Base-by-base conservation (phyloP, 2,888 invertebrate species). In the Drosophila longiperda region DNA sequence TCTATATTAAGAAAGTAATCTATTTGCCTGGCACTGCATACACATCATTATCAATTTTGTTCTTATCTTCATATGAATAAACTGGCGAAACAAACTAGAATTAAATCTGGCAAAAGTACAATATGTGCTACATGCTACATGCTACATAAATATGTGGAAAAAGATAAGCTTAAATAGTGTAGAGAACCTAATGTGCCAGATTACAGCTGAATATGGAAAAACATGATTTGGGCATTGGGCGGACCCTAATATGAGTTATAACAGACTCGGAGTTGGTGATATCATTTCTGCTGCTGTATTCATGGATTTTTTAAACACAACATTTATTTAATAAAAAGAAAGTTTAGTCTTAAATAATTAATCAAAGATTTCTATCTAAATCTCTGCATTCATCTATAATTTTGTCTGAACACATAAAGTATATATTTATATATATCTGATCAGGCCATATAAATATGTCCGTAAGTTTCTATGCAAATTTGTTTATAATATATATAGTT, bases 1-100 rank as follows among this genome's bases (percentile, higher is more conserved):
- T 29, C 55, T 69, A 62, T 58, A 61, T 52, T 32, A 52, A 38
- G 61, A 79, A 58, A 58, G 15, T 69, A 73, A 68, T 73, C 62
- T 66, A 55, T 65, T 69, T 50, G 34, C 12, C 49, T 33, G 40
- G 42, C 55, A 64, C 50, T 57, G 42, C 67, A 68, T 60, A 57
- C 61, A 64, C 20, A 61, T 49, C 49, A 29, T 17, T 49, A 78
- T 78, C 74, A 78, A 60, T 57, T 78, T 78, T 11, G 9, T 11
- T 64, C 60, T 78, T 78, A 78, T 77, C 71, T 23, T 9, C 11
- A 38, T 34, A 38, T 29, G 40, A 42, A 66, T 42, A 54, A 70
- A 69, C 34, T 36, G 53, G 66, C 66, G 53, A 34, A 70, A 54
- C 60, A 33, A 69, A 59, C 20, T 34, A 59, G 12, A 58, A 68